phyloP scores from a whole-genome alignment of 2,797 vertebrate genomes.

The Acestrorhynchus altus region DNA sequence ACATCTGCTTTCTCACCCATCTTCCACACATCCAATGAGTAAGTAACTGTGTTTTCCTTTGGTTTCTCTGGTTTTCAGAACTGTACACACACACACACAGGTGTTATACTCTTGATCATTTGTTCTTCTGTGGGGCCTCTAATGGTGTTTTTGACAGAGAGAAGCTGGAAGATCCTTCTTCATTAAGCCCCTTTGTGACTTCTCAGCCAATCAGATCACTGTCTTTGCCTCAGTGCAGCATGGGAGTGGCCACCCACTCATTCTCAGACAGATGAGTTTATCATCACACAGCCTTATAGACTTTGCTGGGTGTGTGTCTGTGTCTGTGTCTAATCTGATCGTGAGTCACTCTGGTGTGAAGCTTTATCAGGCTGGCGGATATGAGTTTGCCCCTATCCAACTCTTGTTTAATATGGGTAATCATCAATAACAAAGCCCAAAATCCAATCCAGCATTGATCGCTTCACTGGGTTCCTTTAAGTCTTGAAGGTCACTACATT shows the following conservation, averaged over 20 bases:
- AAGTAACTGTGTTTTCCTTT: no score
- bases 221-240: slow-evolving; percentile 18
- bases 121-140: slow-evolving; percentile 14
- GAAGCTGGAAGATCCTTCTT: slow-evolving; percentile 48
- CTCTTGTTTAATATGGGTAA: background rate
- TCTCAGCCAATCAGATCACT: slow-evolving; percentile 36
- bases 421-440: background rate
- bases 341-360: background rate
- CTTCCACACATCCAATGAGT: no score
- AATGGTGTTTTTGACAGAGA: slow-evolving; percentile 44
- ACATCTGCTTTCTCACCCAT: no score
- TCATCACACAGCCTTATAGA: background rate
- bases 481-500: background rate
- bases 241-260: slow-evolving; percentile 38
- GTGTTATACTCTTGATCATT: slow-evolving; percentile 23
- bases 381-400: slow-evolving; percentile 62
- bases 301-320: slow-evolving; percentile 3
- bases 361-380: slow-evolving; percentile 62
- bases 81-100: background rate
- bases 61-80: no score
- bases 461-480: background rate
- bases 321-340: background rate
- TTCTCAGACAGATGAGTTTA: slow-evolving; percentile 45
- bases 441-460: background rate
- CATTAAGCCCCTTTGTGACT: slow-evolving; percentile 33